These are phyloP conservation scores for Sarcophaga variegata DNA, from an alignment of 2,888 invertebrate species.

Conservation along the genomic window DNA sequence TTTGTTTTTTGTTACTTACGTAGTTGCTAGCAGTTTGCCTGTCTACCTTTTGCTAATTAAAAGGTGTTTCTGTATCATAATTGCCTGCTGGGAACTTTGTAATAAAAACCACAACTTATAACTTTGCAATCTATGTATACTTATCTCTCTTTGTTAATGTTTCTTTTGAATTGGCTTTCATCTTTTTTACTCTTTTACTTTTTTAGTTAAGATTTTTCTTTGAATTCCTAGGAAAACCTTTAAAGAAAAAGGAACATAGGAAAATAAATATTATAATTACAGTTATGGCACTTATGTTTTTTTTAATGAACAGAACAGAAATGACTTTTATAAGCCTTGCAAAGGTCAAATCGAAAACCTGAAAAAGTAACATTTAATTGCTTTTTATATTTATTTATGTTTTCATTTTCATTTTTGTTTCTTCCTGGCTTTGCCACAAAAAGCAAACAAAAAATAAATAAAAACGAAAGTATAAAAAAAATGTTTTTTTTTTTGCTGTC, in stretches of 20 bases:
- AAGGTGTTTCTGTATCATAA: slow-evolving; percentile 1
- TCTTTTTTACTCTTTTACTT: too few relatives aligned
- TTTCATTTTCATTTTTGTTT: not conserved
- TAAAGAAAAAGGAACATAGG: too few relatives aligned
- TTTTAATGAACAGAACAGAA: too few relatives aligned
- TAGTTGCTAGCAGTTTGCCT: not conserved
- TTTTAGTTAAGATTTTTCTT: too few relatives aligned
- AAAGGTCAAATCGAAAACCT: too few relatives aligned
- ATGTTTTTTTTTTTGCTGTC: too few relatives aligned
- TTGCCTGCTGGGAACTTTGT: not conserved
- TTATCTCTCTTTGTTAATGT: not conserved
- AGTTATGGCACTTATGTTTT: too few relatives aligned
- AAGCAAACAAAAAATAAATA: not conserved
- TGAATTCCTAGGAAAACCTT: too few relatives aligned
- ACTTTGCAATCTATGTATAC: not conserved
- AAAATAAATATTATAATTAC: too few relatives aligned
- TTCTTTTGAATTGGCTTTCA: not conserved
- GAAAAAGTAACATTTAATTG: too few relatives aligned
- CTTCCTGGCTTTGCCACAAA: not conserved
- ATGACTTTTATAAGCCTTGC: too few relatives aligned
- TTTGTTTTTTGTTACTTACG: not conserved
- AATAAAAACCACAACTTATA: not conserved
- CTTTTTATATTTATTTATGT: not conserved
- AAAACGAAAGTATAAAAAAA: not conserved
- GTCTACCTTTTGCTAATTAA: not conserved